Conservation (phyloP, 2,888 invertebrate species). For the Geophilus truncorum region DNA sequence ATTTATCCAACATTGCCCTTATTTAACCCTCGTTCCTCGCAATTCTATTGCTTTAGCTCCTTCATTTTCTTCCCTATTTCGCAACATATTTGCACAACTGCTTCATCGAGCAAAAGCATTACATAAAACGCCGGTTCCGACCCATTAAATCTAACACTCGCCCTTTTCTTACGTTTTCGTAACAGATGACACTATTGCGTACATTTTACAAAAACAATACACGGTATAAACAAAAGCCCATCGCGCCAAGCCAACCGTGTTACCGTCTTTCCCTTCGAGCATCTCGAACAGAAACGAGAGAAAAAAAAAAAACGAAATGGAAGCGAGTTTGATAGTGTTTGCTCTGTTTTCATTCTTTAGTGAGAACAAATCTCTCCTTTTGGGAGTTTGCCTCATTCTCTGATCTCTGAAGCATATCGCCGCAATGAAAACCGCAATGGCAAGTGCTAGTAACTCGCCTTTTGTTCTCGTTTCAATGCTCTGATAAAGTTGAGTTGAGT, state of each 20-base stretch:
- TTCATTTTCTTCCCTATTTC: not conserved
- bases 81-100: constrained; percentile 21
- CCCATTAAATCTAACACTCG: not conserved
- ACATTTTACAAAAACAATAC: not conserved
- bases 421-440: constrained; percentile 8
- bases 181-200: not conserved
- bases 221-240: not conserved
- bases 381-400: not conserved
- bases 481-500: constrained; percentile 23
- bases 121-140: constrained; percentile 5
- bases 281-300: not conserved
- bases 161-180: not conserved
- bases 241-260: not conserved
- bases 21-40: constrained; percentile 3
- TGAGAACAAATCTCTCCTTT: constrained; percentile 5
- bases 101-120: constrained; percentile 17
- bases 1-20: constrained; percentile 15
- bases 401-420: constrained; percentile 24
- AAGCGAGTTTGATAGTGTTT: not conserved
- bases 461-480: constrained; percentile 23
- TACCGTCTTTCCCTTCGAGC: not conserved
- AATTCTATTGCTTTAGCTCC: not conserved
- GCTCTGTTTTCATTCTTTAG: not conserved
- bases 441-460: constrained; percentile 18
- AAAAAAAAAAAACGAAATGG: not conserved